These are phyloP conservation scores for Danaus chrysippus DNA, from an alignment of 2,888 invertebrate species.

Conservation along the genomic window DNA sequence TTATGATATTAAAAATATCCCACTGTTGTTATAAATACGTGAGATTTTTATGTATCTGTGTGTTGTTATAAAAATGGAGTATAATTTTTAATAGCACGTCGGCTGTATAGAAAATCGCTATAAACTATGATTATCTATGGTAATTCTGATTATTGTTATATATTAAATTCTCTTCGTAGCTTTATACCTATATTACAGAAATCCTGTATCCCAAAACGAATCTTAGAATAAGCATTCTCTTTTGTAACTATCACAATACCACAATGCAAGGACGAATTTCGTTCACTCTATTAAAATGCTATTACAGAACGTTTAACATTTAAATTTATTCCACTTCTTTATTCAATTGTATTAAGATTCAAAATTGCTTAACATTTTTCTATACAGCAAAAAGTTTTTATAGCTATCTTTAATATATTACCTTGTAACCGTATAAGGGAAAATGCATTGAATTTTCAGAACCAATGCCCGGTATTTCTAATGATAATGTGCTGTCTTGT, in stretches of 20 bases:
- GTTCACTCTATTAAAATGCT: slow-evolving; percentile 70
- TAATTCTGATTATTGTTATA: background rate
- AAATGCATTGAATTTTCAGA: slow-evolving; percentile 28
- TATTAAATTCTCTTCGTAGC: slow-evolving; percentile 36
- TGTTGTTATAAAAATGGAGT: no score
- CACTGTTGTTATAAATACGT: no score
- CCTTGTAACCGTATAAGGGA: slow-evolving; percentile 30
- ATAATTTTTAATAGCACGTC: no score
- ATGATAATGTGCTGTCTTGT: slow-evolving; percentile 12
- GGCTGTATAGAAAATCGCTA: no score
- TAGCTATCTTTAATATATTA: slow-evolving; percentile 14
- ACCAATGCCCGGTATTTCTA: slow-evolving; percentile 20
- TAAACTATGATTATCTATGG: no score
- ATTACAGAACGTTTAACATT: slow-evolving; percentile 44
- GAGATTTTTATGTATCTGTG: no score
- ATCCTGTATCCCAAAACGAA: slow-evolving; percentile 43
- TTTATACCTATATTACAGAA: slow-evolving; percentile 37
- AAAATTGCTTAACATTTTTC: slow-evolving; percentile 23
- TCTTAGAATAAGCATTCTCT: slow-evolving; percentile 58
- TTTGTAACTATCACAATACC: slow-evolving; percentile 66
- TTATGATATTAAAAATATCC: no score
- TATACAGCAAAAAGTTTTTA: slow-evolving; percentile 19
- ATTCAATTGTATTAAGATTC: slow-evolving; percentile 20
- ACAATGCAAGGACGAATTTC: slow-evolving; percentile 75
- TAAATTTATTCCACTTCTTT: slow-evolving; percentile 23